Percentiles rank a stretch among this genome's conserved stretches.
These are phyloP conservation scores for Icerya purchasi DNA, from an alignment of 2,888 invertebrate species.

Conservation along the genomic window DNA sequence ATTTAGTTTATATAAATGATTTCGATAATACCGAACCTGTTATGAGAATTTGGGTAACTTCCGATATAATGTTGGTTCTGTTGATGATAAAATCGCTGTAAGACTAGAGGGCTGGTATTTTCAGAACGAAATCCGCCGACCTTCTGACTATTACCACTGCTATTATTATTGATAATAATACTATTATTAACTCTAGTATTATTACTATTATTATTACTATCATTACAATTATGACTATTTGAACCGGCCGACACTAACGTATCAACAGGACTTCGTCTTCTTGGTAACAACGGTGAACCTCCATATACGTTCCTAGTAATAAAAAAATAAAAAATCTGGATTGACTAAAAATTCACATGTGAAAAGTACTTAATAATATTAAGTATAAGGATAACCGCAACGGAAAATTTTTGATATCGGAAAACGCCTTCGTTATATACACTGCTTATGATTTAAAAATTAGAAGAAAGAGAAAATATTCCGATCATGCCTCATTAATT, in stretches of 20 bases:
- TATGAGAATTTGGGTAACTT: conserved; percentile 10
- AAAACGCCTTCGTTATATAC: no score
- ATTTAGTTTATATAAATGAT: no score
- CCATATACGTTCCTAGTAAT: conserved; percentile 16
- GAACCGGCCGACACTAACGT: not conserved
- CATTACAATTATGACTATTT: not conserved
- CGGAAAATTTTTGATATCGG: no score
- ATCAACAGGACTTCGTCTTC: not conserved
- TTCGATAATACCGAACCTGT: no score
- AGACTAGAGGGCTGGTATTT: conserved; percentile 54
- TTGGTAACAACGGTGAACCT: not conserved
- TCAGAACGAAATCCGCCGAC: conserved; percentile 27
- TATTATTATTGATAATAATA: conserved; percentile 1
- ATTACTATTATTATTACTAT: not conserved
- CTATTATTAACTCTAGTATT: not conserved
- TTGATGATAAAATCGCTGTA: conserved; percentile 57
- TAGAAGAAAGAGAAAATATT: no score
- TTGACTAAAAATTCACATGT: no score
- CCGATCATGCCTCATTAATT: no score
- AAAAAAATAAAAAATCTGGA: conserved; percentile 4
- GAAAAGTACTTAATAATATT: no score
- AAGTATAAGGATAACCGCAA: no score
- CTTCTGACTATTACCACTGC: conserved; percentile 5
- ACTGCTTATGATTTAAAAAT: no score
- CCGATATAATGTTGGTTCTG: conserved; percentile 33